A percentile compares a stretch with the other conserved stretches of the same genome.
These are phyloP conservation scores for Theodoxus fluviatilis DNA, from an alignment of 2,888 invertebrate genomes.

Conservation along the genomic window DNA sequence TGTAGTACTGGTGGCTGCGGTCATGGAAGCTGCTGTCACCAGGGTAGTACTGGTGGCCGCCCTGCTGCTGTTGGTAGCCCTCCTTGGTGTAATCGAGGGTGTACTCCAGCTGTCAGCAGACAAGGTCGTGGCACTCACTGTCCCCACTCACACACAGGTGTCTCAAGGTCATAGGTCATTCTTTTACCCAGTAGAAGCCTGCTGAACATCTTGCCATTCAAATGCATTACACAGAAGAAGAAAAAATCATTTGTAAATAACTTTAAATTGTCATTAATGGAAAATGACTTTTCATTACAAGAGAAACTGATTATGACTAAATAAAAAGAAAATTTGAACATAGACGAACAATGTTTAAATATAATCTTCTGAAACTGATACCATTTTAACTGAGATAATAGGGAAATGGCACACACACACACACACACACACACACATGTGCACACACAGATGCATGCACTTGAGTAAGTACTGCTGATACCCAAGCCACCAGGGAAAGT, in stretches of 20 bases:
- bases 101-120: slow-evolving; percentile 63
- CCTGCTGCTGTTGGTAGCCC: slow-evolving; percentile 52
- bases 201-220: neutral
- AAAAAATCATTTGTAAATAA: neutral
- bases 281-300: neutral
- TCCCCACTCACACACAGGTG: neutral
- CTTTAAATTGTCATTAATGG: neutral
- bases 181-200: neutral
- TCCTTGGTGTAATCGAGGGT: slow-evolving; percentile 65
- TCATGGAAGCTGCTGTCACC: slow-evolving; percentile 28
- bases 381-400: neutral
- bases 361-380: too few species aligned
- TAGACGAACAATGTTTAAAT: too few species aligned
- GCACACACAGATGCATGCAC: neutral
- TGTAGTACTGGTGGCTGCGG: too few species aligned
- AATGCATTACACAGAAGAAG: neutral
- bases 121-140: neutral
- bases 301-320: neutral
- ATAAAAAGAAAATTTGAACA: neutral
- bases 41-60: neutral
- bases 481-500: neutral
- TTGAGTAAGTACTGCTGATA: neutral
- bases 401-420: neutral
- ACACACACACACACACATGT: neutral
- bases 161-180: neutral